Evolutionary conservation across 2,797 vertebrate species (phyloP).

Genomic region (Lophius americanus): DNA sequence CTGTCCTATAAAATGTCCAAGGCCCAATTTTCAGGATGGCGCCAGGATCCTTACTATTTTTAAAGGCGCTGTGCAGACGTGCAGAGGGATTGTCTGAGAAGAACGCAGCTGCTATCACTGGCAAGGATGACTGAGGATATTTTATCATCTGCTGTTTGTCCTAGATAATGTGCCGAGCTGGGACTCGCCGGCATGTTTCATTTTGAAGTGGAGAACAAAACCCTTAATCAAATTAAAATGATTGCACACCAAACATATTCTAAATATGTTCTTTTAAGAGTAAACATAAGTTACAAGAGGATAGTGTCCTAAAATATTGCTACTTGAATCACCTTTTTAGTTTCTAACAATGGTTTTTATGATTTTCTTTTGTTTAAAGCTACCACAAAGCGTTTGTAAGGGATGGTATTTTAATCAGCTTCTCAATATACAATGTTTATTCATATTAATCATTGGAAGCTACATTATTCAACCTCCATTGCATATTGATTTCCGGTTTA

Average conservation of each 20-base stretch:
- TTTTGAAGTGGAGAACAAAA: not conserved
- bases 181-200: not conserved
- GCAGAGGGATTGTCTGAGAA: constrained; percentile 17
- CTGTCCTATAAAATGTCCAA: constrained; percentile 6
- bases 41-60: not conserved
- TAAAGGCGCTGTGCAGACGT: constrained; percentile 1
- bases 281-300: not conserved
- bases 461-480: no score
- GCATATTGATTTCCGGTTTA: no score
- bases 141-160: constrained; percentile 48
- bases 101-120: constrained; percentile 34
- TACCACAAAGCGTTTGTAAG: not conserved
- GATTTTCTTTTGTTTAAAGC: not conserved
- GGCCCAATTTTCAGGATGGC: not conserved
- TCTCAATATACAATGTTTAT: no score
- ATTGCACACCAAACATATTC: not conserved
- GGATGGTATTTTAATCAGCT: not conserved
- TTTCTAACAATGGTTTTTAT: not conserved
- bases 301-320: not conserved
- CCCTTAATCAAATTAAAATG: not conserved
- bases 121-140: constrained; percentile 19
- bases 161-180: constrained; percentile 16
- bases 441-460: no score
- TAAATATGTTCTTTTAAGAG: not conserved
- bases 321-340: no score